Percentiles rank a stretch among this genome's conserved stretches.
These are phyloP conservation scores for Drosophila arizonae DNA, from an alignment of 1,140 invertebrate genomes.

Conservation along the genomic window DNA sequence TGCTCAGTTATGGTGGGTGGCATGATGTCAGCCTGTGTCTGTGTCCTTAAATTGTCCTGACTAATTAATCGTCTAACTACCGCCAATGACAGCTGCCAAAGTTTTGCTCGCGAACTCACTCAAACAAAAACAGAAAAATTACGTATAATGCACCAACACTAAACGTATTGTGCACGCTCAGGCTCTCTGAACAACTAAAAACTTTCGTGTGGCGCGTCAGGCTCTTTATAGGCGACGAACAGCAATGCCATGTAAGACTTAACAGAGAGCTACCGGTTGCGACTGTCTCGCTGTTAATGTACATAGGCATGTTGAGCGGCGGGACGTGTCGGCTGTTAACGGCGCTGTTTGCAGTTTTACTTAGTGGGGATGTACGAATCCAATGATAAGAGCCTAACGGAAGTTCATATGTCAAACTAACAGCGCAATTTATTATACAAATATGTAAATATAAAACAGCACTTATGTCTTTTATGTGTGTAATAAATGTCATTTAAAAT, in stretches of 20 bases:
- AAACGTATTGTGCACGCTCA: slow-evolving; percentile 50
- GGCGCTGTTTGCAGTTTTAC: slow-evolving; percentile 1
- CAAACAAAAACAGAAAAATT: slow-evolving; percentile 6
- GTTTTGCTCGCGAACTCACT: not conserved
- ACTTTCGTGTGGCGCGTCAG: slow-evolving; percentile 20
- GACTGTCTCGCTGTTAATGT: too few relatives aligned
- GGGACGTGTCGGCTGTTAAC: too few relatives aligned
- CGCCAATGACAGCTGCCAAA: not conserved
- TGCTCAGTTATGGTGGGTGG: slow-evolving; percentile 70
- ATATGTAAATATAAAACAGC: slow-evolving; percentile 16
- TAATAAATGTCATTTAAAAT: too few relatives aligned
- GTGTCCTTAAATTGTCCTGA: slow-evolving; percentile 39
- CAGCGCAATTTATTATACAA: slow-evolving; percentile 43
- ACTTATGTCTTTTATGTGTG: too few relatives aligned
- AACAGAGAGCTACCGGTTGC: too few relatives aligned
- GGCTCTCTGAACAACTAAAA: slow-evolving; percentile 59
- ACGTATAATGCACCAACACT: not conserved
- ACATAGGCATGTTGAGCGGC: too few relatives aligned
- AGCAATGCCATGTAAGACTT: not conserved
- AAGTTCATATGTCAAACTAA: slow-evolving; percentile 54
- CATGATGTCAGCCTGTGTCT: slow-evolving; percentile 62
- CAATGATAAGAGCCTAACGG: slow-evolving; percentile 25
- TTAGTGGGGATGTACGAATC: not conserved
- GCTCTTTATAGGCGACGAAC: slow-evolving; percentile 50
- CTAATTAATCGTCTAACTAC: not conserved